phyloP scores from a whole-genome alignment of 2,888 invertebrate species.

The Aradus depressus region DNA sequence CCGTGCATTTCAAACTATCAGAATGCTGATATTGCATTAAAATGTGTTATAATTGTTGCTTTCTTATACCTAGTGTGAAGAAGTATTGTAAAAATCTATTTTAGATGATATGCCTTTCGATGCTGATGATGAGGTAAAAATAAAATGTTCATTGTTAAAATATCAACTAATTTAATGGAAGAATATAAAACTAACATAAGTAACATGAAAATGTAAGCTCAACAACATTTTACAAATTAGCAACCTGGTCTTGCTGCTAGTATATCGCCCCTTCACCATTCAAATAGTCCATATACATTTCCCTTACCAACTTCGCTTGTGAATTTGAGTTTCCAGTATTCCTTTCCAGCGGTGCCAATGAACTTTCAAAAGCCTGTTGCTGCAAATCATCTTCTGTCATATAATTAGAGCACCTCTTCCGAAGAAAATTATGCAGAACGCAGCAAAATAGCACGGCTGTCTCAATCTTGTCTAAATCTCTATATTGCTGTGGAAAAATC shows the following conservation, averaged over 20 bases:
- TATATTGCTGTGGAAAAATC: conserved; percentile 15
- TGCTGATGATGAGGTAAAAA: conserved; percentile 12
- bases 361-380: conserved; percentile 4
- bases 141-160: not conserved
- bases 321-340: conserved; percentile 2
- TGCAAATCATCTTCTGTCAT: conserved; percentile 8
- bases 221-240: not conserved
- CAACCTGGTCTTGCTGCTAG: conserved; percentile 19
- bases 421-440: conserved; percentile 18
- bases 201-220: not conserved
- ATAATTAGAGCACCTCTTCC: conserved; percentile 8
- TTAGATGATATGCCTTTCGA: conserved; percentile 20
- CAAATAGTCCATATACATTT: conserved; percentile 22
- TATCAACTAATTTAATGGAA: not conserved
- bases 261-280: conserved; percentile 23
- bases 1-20: too few species aligned
- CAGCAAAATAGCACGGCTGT: conserved; percentile 16
- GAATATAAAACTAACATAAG: not conserved
- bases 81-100: too few species aligned
- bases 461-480: conserved; percentile 13
- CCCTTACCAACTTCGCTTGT: conserved; percentile 18
- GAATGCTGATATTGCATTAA: too few species aligned
- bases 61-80: too few species aligned
- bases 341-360: conserved; percentile 7
- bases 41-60: too few species aligned